These are phyloP conservation scores for Hemicentrotus pulcherrimus DNA, from an alignment of 35 echinoderm and acorn worm genomes.

Conservation along the genomic window DNA sequence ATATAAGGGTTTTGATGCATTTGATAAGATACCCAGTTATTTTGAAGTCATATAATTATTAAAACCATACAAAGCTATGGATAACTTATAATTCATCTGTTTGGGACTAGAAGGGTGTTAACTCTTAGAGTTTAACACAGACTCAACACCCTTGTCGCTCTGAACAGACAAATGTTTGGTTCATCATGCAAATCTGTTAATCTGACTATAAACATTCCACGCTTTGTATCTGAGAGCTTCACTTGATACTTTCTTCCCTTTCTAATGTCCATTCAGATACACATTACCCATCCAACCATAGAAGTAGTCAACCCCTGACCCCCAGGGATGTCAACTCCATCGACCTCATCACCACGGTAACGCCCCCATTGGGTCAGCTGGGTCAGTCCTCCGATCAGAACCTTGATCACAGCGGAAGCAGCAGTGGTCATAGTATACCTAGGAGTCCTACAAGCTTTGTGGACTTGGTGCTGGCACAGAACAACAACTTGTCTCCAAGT, in stretches of 20 bases:
- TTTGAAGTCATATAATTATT: too few relatives aligned
- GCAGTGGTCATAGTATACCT: neutral
- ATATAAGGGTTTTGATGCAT: too few relatives aligned
- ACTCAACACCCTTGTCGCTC: too few relatives aligned
- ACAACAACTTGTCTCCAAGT: conserved; percentile 21
- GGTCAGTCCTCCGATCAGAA: neutral
- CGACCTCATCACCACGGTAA: conserved; percentile 67
- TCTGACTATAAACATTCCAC: too few relatives aligned
- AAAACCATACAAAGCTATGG: too few relatives aligned
- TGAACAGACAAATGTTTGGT: too few relatives aligned
- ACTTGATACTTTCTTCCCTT: neutral
- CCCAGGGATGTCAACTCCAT: conserved; percentile 58
- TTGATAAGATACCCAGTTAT: too few relatives aligned
- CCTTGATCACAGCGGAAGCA: conserved; percentile 37
- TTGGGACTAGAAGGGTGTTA: too few relatives aligned
- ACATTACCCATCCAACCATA: neutral
- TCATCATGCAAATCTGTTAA: too few relatives aligned
- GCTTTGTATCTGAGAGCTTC: too few relatives aligned
- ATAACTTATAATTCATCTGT: too few relatives aligned
- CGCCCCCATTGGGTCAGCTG: conserved; percentile 52
- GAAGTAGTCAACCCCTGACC: conserved; percentile 47
- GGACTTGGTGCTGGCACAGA: conserved; percentile 37
- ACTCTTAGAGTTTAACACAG: too few relatives aligned
- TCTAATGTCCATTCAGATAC: neutral
- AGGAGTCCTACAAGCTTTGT: conserved; percentile 44